These are phyloP conservation scores for Ametastegia equiseti DNA, from an alignment of 2,888 invertebrate species.

Conservation along the genomic window DNA sequence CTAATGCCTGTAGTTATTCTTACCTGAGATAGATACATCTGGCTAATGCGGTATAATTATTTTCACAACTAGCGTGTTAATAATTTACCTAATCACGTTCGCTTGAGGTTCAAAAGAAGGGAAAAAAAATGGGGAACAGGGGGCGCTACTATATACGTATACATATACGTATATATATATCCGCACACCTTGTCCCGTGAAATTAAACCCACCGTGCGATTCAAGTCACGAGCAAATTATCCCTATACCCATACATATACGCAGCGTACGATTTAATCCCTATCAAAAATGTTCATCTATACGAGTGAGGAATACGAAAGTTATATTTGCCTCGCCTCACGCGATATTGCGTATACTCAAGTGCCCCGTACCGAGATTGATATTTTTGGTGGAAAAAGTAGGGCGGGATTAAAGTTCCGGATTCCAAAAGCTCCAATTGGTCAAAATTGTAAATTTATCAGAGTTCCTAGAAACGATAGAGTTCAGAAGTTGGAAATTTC, in stretches of 20 bases:
- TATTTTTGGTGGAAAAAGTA: no score
- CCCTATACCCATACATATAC: neutral
- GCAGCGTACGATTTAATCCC: constrained; percentile 37
- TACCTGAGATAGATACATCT: no score
- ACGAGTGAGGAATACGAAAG: constrained; percentile 39
- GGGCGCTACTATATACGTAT: no score
- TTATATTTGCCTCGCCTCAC: constrained; percentile 30
- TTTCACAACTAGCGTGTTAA: neutral
- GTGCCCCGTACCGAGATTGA: neutral
- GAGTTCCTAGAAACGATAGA: no score
- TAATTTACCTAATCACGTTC: constrained; percentile 27
- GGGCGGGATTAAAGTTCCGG: no score
- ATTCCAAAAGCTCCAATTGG: no score
- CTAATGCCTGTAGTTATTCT: no score
- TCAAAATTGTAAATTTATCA: no score
- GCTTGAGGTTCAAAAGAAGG: neutral
- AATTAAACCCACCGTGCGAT: neutral
- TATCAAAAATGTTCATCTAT: constrained; percentile 46
- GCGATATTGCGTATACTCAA: constrained; percentile 12
- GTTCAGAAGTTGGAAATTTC: no score
- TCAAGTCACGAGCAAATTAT: constrained; percentile 43
- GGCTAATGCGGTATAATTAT: neutral
- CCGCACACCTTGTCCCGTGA: constrained; percentile 20
- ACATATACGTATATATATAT: no score
- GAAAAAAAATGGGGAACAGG: no score